These are phyloP conservation scores for Heliopora coerulea DNA, from an alignment of 92 coral and sea anemone genomes.

Conservation along the genomic window DNA sequence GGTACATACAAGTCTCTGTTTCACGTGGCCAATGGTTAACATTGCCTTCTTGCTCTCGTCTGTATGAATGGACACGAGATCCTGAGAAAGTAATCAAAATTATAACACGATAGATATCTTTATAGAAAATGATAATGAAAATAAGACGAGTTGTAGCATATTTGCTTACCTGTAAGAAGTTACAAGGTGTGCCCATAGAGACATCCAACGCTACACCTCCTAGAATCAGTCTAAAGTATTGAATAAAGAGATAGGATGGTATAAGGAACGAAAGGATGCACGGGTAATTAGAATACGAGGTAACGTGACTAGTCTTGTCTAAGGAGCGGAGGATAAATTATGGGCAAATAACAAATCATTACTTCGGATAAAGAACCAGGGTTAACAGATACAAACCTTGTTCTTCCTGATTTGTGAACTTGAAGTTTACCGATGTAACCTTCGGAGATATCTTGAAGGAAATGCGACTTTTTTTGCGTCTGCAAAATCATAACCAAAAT, in stretches of 20 bases:
- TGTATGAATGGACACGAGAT: slow-evolving; percentile 81
- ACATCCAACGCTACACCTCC: slow-evolving; percentile 84
- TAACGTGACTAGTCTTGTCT: too few species aligned
- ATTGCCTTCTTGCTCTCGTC: slow-evolving; percentile 73
- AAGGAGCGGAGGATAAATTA: too few species aligned
- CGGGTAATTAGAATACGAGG: too few species aligned
- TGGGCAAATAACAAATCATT: too few species aligned
- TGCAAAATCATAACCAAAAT: too few species aligned
- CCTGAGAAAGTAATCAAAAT: slow-evolving; percentile 51
- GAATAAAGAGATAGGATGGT: too few species aligned
- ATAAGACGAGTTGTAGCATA: not conserved
- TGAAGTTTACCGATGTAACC: slow-evolving; percentile 97
- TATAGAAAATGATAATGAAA: not conserved
- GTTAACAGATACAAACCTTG: slow-evolving; percentile 54
- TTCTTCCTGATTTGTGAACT: slow-evolving; percentile 78
- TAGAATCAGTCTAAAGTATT: slow-evolving; percentile 68
- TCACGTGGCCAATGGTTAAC: slow-evolving; percentile 87
- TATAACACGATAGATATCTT: not conserved
- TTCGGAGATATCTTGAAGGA: slow-evolving; percentile 78
- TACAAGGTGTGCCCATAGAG: slow-evolving; percentile 88
- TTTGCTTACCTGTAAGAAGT: slow-evolving; percentile 67
- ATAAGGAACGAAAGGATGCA: too few species aligned
- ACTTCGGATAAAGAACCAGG: too few species aligned
- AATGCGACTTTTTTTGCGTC: slow-evolving; percentile 29
- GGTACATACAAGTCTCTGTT: slow-evolving; percentile 87